Base-by-base conservation (phyloP, 2,888 invertebrate species). In the Anthophora plumipes region DNA sequence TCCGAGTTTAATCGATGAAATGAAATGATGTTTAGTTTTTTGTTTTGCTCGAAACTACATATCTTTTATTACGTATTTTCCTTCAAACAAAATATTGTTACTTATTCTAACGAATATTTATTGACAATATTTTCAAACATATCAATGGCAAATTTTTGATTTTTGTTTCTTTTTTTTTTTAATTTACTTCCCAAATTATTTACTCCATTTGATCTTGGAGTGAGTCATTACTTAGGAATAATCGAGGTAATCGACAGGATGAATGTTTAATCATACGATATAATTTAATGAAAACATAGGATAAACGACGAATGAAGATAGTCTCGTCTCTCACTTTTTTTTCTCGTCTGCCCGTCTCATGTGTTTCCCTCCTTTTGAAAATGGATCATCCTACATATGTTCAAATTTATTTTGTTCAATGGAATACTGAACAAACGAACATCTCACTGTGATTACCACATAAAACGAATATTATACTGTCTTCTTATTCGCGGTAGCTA, bases 391-490 rank as follows among this genome's bases (percentile, higher is more conserved):
- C 77, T 72, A 63, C 57, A 14, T 54, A 61, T 52, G 50, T 17
- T 54, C 43, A 46, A 39, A 75, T 63, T 68, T 48, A 70, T 60
- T 77, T 50, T 69, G 39, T 75, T 60, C 57, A 41, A 80, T 17
- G 25, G 46, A 48, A 64, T 59, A 66, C 77, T 57, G 63, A 77
- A 60, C 46, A 72, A 55, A 74, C 25, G 43, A 86, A 63, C n/a
- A 11, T 61, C 55, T 82, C 60, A 70, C 59, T 74, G 25, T 25
- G 63, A 59, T 73, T 77, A 57, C 67, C 55, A 37, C 46, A 41
- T 76, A 70, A 66, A 59, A 59, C 37, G 52, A 52, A 59, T 77
- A 71, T 70, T 76, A 77, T 55, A 77, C 71, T 60, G 52, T 7
- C 7, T 57, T n/a, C 17, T 54, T 64, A 11, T 43, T 37, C 46